phyloP scores from a whole-genome alignment of 2,113 vertebrate species.

The Pampusana beccarii region DNA sequence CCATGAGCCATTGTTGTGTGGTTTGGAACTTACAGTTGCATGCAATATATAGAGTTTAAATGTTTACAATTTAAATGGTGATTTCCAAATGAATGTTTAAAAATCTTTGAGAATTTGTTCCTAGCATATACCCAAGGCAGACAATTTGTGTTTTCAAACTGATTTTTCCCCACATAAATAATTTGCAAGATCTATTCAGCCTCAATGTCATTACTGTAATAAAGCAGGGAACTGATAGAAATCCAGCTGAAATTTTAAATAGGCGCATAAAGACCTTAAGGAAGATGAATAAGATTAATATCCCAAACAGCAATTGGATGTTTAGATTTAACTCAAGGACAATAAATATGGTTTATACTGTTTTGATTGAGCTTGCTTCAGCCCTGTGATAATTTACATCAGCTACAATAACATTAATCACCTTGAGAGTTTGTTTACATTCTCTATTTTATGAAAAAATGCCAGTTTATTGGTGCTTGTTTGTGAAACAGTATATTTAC shows the following conservation, averaged over 20 bases:
- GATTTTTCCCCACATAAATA: background rate
- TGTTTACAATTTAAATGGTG: background rate
- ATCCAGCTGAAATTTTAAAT: background rate
- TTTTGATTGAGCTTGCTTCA: background rate
- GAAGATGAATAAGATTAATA: background rate
- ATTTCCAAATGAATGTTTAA: background rate
- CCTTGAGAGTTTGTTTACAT: background rate
- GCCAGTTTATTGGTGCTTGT: background rate
- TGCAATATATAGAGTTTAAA: background rate
- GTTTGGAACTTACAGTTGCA: background rate
- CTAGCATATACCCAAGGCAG: background rate
- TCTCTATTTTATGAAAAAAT: background rate
- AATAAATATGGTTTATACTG: background rate
- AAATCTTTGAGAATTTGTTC: background rate
- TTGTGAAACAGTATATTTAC: background rate
- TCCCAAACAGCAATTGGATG: background rate
- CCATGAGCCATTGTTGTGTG: background rate
- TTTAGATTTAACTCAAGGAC: background rate
- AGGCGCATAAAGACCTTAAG: background rate
- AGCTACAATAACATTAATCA: background rate
- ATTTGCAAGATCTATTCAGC: background rate
- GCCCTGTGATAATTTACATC: background rate
- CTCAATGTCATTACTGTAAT: background rate
- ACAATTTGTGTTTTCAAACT: background rate
- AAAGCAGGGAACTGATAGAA: background rate